Percentiles rank a stretch among this genome's conserved stretches.
Evolutionary conservation across 2,797 vertebrate species (phyloP).

Genomic region (Chloroceryle amazona): DNA sequence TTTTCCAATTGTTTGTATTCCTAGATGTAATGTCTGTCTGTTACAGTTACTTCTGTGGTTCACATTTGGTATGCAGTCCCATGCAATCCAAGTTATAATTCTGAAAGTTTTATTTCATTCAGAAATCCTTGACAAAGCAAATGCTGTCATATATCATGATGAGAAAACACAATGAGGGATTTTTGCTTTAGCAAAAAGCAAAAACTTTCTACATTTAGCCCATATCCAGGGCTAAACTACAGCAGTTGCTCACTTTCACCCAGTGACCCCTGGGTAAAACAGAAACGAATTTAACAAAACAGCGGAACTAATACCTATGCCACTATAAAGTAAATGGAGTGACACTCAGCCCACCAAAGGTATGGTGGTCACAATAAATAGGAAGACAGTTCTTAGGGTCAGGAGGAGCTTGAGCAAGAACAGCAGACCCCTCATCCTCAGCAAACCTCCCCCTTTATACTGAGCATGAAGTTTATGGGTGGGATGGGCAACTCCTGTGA

Average conservation of each 20-base stretch:
- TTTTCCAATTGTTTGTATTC: constrained; percentile 10
- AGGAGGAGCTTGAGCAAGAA: too few species aligned
- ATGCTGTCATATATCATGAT: not conserved
- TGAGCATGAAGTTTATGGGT: too few species aligned
- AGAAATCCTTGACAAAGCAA: not conserved
- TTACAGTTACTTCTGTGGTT: not conserved
- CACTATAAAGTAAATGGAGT: too few species aligned
- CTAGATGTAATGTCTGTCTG: not conserved
- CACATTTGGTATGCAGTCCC: not conserved
- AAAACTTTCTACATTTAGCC: not conserved
- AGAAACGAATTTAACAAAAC: too few species aligned
- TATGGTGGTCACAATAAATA: too few species aligned
- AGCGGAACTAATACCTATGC: too few species aligned
- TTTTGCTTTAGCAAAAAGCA: not conserved
- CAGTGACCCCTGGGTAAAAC: too few species aligned
- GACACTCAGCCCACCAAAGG: too few species aligned
- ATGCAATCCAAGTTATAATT: not conserved
- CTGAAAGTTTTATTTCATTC: not conserved
- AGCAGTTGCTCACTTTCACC: too few species aligned
- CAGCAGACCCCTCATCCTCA: too few species aligned
- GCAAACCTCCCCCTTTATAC: too few species aligned
- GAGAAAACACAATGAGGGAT: not conserved
- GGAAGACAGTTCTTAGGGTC: too few species aligned
- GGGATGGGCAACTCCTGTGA: not conserved
- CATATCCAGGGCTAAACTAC: not conserved